Evolutionary conservation across 1,140 invertebrate genomes (phyloP), one percentile per base, ranked within the genome.

Genomic region (Panagrolaimus sp.): DNA sequence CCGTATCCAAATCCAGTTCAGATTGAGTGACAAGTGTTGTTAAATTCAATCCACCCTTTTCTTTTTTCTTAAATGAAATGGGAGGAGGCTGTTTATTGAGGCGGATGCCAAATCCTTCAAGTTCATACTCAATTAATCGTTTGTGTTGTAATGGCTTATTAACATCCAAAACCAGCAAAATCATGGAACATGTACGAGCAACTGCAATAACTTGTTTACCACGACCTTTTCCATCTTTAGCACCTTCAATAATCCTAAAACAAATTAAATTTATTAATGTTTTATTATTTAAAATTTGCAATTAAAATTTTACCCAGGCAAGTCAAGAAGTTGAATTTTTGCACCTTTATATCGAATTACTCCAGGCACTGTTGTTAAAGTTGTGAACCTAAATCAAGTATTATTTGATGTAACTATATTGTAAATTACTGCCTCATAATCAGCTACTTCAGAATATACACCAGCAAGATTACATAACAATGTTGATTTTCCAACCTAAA

Each of bases 261-360:
- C 99, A 87, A 89, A 99, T 96, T 4, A 99, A 38, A 38, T 38
- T 38, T 38, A 38, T 38, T 4, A 38, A 7, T 38, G 31, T 4
- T 4, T 38, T 38, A 38, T 38, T 38, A 38, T 4, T 4, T 4
- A 38, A 7, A 38, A 4, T 38, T 38, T 38, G 7, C 31, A n/a
- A n/a, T 4, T 4, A 38, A 38, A 7, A 38, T 38, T 38, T 38
- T 38, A 38, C 31, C 31, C 7, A 99, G n/a, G n/a, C n/a, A n/a
- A n/a, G n/a, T n/a, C n/a, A n/a, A n/a, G 86, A 27, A 99, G 85
- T 90, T 96, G 93, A 84, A 99, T 96, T 88, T 98, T 99, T 71
- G 96, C 96, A 73, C 96, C 96, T 86, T 99, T 98, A 83, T 98
- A 99, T 85, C 95, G 93, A 78, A 99, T 98, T 83, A 97, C 97